Percentiles rank a stretch among this genome's conserved stretches.
Conservation (phyloP, 2,888 invertebrate species). For the Folsomia candida region DNA sequence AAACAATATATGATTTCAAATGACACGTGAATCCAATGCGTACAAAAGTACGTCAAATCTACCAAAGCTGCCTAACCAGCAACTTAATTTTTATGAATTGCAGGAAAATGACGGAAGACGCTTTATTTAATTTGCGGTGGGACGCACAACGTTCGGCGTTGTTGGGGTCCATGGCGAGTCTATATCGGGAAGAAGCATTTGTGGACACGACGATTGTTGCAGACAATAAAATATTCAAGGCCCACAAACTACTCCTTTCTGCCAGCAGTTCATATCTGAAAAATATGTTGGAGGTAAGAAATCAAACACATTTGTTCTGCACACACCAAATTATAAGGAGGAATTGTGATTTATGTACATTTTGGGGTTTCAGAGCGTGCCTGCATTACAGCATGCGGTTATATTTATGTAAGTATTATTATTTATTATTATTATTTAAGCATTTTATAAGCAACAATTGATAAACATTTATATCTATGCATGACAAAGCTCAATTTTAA, state of each 20-base stretch:
- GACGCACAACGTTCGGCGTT: constrained; percentile 49
- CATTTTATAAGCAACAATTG: too few species aligned
- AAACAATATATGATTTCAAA: not conserved
- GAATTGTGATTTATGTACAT: not conserved
- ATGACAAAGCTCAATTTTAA: too few species aligned
- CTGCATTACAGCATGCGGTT: constrained; percentile 49
- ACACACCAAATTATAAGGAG: not conserved
- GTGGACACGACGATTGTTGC: constrained; percentile 49
- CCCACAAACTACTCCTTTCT: constrained; percentile 48
- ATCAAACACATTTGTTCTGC: not conserved
- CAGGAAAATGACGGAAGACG: constrained; percentile 46
- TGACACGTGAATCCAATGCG: too few species aligned
- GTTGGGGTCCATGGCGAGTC: constrained; percentile 46
- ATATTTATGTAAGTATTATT: too few species aligned
- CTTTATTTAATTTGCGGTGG: constrained; percentile 48
- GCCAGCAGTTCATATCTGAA: constrained; percentile 50
- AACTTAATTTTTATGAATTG: not conserved
- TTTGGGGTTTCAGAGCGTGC: constrained; percentile 45
- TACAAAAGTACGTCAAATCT: too few species aligned
- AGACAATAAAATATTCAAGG: constrained; percentile 50
- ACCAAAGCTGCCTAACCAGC: too few species aligned
- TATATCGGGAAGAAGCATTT: constrained; percentile 43
- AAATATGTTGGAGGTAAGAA: constrained; percentile 46
- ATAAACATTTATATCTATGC: too few species aligned
- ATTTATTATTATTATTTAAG: too few species aligned